Evolutionary conservation across 2,888 invertebrate genomes (phyloP), one percentile per base, ranked within the genome.

Genomic region (Gymnosoma rotundatum): DNA sequence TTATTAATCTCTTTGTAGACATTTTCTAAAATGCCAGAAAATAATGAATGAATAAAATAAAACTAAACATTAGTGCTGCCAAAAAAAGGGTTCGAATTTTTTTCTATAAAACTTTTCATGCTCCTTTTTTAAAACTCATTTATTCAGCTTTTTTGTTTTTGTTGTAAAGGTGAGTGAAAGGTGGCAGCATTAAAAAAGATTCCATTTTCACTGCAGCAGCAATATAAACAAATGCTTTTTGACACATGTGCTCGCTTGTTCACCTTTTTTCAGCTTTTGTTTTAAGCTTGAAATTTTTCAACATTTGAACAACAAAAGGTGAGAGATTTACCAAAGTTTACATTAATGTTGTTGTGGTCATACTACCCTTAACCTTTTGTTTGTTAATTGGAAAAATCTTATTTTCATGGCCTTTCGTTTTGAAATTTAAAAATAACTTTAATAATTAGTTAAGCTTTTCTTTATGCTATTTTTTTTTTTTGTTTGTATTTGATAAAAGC

Each of bases 1-100:
- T 83, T 85, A 83, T 85, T 85, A 83, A 83, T 72, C 83, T 85
- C 79, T 74, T 64, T 75, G 83, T 78, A 83, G 79, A 79, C 79
- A 81, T 84, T 78, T 84, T 81, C 81, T 74, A 21, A 38, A 63
- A 36, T 36, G 58, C 42, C 42, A 16, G 10, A 56, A 25, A 25
- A 52, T 50, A 36, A 21, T 32, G 48, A 36, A 21, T 32, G 48
- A 48, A 48, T 50, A 75, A 56, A 66, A 52, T 12, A 38, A 21
- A 50, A n/a, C 6, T 20, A 61, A 70, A 25, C 54, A 38, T 78
- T 32, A 70, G 18, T 64, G 20, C 63, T 52, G 6, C 12, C 18
- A 45, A 48, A 63, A 80, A 75, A 81, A 76, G 70, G 80, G 69
- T 81, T 75, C 14, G 60, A 52, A 66, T 60, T 75, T 42, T 14